phyloP scores from a whole-genome alignment of 1,140 invertebrate species.

The Ostrea denselamellosa region DNA sequence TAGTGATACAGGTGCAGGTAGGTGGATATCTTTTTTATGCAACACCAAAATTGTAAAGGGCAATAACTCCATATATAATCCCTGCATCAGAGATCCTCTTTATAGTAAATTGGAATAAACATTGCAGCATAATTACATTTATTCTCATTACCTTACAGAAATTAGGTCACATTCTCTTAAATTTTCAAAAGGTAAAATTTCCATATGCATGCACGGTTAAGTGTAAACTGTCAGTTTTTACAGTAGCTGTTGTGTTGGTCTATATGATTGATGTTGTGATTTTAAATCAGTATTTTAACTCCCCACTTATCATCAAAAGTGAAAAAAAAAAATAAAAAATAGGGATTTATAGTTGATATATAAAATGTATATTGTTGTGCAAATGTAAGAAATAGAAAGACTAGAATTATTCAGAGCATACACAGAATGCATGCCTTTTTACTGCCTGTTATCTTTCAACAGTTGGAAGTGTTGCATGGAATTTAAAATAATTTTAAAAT shows the following conservation, averaged over 20 bases:
- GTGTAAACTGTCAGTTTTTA: neutral
- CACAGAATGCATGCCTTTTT: neutral
- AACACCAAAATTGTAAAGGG: neutral
- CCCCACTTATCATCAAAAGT: too few species aligned
- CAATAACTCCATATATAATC: neutral
- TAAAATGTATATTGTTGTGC: too few species aligned
- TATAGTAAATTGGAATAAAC: neutral
- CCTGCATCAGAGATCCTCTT: neutral
- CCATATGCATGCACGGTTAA: neutral
- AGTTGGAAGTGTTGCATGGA: neutral
- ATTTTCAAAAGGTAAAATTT: constrained; percentile 35
- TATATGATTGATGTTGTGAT: neutral
- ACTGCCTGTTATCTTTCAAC: neutral
- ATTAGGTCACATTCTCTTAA: constrained; percentile 33
- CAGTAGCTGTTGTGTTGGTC: neutral
- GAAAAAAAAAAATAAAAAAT: too few species aligned
- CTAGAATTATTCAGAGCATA: neutral
- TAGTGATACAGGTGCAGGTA: constrained; percentile 72
- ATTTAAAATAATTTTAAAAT: too few species aligned
- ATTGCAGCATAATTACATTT: neutral
- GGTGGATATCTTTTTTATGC: neutral
- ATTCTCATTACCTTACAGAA: constrained; percentile 13
- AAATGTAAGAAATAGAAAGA: too few species aligned
- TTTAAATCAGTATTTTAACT: neutral
- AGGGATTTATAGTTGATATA: too few species aligned